phyloP scores from a whole-genome alignment of 2,797 vertebrate genomes.

The Catostomus latipinnis region DNA sequence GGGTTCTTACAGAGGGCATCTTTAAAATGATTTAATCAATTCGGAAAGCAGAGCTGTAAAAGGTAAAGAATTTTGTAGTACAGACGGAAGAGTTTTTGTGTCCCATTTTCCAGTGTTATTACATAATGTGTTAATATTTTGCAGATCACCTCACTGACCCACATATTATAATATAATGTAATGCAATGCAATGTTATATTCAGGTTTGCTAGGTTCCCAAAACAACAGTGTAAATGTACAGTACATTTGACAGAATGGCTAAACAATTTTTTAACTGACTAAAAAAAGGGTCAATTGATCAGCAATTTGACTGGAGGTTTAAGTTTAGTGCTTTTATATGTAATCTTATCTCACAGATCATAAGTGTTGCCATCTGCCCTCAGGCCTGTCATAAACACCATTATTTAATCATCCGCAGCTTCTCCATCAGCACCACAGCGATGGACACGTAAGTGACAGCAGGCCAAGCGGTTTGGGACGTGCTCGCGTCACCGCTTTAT shows the following conservation, averaged over 20 bases:
- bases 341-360: slow-evolving; percentile 1
- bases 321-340: slow-evolving; percentile 25
- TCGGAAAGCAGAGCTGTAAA: background rate
- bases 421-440: slow-evolving; percentile 19
- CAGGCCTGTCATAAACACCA: background rate
- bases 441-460: slow-evolving; percentile 52
- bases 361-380: slow-evolving; percentile 21
- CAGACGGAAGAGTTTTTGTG: background rate
- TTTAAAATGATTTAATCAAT: too few species aligned
- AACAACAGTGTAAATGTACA: too few species aligned
- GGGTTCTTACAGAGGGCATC: too few species aligned
- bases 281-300: slow-evolving; percentile 10
- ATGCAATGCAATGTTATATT: too few species aligned
- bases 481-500: slow-evolving; percentile 68
- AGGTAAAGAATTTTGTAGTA: background rate
- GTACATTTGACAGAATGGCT: too few species aligned
- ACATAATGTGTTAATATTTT: too few species aligned
- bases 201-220: too few species aligned
- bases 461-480: slow-evolving; percentile 62
- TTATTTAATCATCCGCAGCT: background rate
- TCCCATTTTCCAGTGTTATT: too few species aligned
- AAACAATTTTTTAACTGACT: background rate
- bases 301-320: background rate
- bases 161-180: too few species aligned
- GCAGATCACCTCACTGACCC: too few species aligned